A percentile compares a stretch with the other conserved stretches of the same genome.
phyloP scores from a whole-genome alignment of 2,113 vertebrate species.

The Phoxinus phoxinus region DNA sequence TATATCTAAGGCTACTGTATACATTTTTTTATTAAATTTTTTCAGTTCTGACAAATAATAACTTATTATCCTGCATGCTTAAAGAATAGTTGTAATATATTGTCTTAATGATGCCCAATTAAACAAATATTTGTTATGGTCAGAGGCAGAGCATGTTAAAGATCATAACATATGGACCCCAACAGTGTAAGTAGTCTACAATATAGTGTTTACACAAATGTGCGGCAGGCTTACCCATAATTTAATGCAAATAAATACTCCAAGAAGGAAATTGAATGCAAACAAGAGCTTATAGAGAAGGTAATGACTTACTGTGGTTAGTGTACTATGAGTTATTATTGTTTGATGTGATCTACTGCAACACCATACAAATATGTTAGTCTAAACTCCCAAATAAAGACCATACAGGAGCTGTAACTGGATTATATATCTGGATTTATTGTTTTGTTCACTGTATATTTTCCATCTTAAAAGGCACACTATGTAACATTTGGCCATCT shows the following conservation, averaged over 20 bases:
- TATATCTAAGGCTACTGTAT: background rate
- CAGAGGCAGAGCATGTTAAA: slow-evolving; percentile 20
- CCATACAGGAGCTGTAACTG: background rate
- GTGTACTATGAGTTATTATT: background rate
- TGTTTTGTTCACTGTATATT: too few relatives aligned
- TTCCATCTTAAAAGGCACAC: background rate
- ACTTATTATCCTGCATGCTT: background rate
- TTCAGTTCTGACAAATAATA: background rate
- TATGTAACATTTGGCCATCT: too few relatives aligned
- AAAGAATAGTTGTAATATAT: background rate
- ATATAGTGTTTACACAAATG: slow-evolving; percentile 10
- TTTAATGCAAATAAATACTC: slow-evolving; percentile 11
- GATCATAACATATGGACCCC: background rate
- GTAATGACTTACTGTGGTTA: slow-evolving; percentile 2
- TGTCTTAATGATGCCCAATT: slow-evolving; percentile 7
- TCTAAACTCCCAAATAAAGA: background rate
- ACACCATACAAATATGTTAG: background rate
- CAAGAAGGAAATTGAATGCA: background rate
- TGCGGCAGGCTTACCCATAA: background rate
- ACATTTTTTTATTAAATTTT: too few relatives aligned
- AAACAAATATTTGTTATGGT: slow-evolving; percentile 12
- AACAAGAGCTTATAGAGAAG: background rate
- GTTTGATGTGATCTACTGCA: background rate
- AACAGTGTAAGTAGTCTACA: slow-evolving; percentile 10
- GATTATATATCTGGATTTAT: background rate